These are phyloP conservation scores for Onthophagus sagittarius DNA, from an alignment of 2,888 invertebrate genomes.

Conservation along the genomic window DNA sequence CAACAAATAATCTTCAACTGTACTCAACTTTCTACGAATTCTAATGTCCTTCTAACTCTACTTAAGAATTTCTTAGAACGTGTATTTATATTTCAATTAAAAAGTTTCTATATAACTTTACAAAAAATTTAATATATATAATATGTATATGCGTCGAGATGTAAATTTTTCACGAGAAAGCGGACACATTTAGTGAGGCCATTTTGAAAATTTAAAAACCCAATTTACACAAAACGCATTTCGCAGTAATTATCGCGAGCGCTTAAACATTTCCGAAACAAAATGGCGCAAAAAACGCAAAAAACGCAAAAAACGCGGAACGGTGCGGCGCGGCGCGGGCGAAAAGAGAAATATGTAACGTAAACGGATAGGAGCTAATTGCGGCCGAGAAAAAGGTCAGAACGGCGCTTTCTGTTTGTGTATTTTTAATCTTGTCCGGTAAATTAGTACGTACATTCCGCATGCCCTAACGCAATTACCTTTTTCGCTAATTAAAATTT, in stretches of 20 bases:
- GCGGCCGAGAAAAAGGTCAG: background rate
- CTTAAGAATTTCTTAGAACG: background rate
- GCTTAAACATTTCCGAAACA: conserved; percentile 8
- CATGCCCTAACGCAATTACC: conserved; percentile 8
- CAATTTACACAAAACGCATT: background rate
- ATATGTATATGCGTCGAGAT: background rate
- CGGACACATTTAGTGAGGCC: background rate
- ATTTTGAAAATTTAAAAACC: background rate
- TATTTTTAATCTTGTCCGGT: conserved; percentile 10
- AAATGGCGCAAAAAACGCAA: conserved; percentile 3
- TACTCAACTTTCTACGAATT: background rate
- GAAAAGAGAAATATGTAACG: conserved; percentile 2
- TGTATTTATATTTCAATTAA: background rate
- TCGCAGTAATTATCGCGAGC: conserved; percentile 1
- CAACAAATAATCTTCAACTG: background rate
- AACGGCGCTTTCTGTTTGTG: conserved; percentile 9
- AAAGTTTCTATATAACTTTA: background rate
- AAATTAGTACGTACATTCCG: conserved; percentile 15
- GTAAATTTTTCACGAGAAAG: background rate
- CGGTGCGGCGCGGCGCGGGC: background rate
- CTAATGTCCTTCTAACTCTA: background rate
- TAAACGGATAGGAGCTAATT: conserved; percentile 11
- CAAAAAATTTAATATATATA: no score
- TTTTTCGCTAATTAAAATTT: conserved; percentile 19
- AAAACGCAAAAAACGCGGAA: no score